phyloP scores from a whole-genome alignment of 2,888 invertebrate genomes.

The Drosophila melanosoma region DNA sequence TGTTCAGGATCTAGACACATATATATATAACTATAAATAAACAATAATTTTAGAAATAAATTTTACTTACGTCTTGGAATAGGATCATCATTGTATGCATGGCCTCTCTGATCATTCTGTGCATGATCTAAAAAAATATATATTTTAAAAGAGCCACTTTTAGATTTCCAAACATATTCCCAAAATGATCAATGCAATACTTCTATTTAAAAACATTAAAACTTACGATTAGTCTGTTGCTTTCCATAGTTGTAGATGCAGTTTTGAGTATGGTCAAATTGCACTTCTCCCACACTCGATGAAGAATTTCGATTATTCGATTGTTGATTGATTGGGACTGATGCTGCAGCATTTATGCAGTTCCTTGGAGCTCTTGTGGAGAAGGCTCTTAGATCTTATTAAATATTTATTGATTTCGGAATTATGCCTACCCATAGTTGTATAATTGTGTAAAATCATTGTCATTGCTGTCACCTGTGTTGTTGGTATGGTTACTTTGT shows the following conservation, averaged over 20 bases:
- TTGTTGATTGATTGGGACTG: background rate
- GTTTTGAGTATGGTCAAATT: conserved; percentile 2
- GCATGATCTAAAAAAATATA: background rate
- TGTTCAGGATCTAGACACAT: background rate
- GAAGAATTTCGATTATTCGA: background rate
- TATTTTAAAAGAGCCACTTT: background rate
- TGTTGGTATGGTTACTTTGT: background rate
- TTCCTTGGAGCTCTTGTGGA: background rate
- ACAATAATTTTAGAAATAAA: too few relatives aligned
- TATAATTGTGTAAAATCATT: background rate
- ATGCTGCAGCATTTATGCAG: background rate
- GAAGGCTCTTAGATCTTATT: background rate
- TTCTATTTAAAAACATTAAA: background rate
- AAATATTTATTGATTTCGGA: background rate
- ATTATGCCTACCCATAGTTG: background rate
- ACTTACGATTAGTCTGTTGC: background rate
- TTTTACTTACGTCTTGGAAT: background rate
- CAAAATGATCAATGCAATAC: background rate
- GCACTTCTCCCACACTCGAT: background rate
- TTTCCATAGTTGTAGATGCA: background rate
- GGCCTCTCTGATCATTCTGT: background rate
- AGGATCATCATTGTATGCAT: background rate
- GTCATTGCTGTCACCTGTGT: background rate
- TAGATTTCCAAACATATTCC: background rate
- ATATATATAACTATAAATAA: background rate